Base-by-base conservation (phyloP, 2,797 vertebrate genomes). In the Botia kubotai region DNA sequence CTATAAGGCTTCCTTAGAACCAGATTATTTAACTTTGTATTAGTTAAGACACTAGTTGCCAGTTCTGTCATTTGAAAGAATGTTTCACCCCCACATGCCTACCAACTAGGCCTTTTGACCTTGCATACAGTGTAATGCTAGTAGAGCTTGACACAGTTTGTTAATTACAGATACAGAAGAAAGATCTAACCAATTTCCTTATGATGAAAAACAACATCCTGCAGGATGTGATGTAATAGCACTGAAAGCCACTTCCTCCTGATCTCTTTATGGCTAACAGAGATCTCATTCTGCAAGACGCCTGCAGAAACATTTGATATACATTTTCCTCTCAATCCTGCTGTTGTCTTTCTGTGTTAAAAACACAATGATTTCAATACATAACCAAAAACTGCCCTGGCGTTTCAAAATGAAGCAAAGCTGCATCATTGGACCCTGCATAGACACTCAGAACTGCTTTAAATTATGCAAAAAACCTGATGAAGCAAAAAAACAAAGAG, bases 71-170 rank as follows among this genome's bases (percentile, higher is more conserved):
- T 3, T 62, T 21, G 13, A 67, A 26, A 46, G 8, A 57, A 62
- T 1, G 1, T 3, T 48, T 67, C 8, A 57, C 21, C 11, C 17
- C 23, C 19, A 2, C 17, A 77, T 55, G 57, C 50, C 52, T 33
- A 58, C 2, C 11, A 26, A 26, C 50, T 57, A 21, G 13, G 53
- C 68, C 39, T 79, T 58, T 36, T 65, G 57, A 77, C 16, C 57
- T 72, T 75, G 70, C 72, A 80, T 65, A 66, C 52, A 52, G 73
- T 77, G 73, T 66, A 80, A 80, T 81, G 79, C 77, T 80, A 78
- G 76, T 46, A 8, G 23, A 69, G 66, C 55, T 60, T 48, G 62
- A 58, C 62, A 53, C 19, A 53, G 63, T 29, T 57, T n/a, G 39
- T 65, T 11, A 16, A 21, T 57, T 67, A 52, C 19, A 55, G 16